These are phyloP conservation scores for Diaphora mendica DNA, from an alignment of 2,888 invertebrate genomes.

Conservation along the genomic window DNA sequence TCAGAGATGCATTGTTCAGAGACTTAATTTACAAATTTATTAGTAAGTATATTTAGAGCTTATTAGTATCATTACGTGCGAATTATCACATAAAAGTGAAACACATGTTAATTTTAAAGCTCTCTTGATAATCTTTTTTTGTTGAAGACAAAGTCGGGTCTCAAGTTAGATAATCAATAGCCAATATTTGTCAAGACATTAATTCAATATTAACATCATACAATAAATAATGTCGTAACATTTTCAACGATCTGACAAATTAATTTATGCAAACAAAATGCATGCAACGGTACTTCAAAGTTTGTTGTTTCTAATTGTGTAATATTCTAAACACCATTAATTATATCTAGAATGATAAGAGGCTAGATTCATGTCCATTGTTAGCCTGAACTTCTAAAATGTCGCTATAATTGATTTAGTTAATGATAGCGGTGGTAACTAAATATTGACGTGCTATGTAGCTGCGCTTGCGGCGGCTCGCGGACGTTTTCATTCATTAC, in stretches of 20 bases:
- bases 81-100: neutral
- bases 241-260: conserved; percentile 43
- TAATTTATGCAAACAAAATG: conserved; percentile 51
- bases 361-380: conserved; percentile 59
- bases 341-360: conserved; percentile 63
- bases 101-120: no score
- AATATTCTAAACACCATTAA: conserved; percentile 60
- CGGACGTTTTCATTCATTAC: conserved; percentile 15
- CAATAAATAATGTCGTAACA: conserved; percentile 43
- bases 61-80: no score
- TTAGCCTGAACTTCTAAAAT: conserved; percentile 57
- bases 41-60: no score
- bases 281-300: conserved; percentile 47
- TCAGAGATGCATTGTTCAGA: no score
- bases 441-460: conserved; percentile 31
- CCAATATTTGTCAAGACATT: conserved; percentile 17
- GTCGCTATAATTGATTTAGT: conserved; percentile 63
- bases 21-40: no score
- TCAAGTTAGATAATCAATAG: conserved; percentile 1
- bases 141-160: neutral
- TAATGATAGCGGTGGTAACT: conserved; percentile 39
- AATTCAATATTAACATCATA: conserved; percentile 35
- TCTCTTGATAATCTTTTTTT: neutral
- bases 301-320: conserved; percentile 58
- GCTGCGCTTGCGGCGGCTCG: conserved; percentile 16